Percentiles rank a stretch among this genome's conserved stretches.
These are phyloP conservation scores for Fukomys damarensis DNA, from an alignment of 2,113 vertebrate genomes.

Conservation along the genomic window DNA sequence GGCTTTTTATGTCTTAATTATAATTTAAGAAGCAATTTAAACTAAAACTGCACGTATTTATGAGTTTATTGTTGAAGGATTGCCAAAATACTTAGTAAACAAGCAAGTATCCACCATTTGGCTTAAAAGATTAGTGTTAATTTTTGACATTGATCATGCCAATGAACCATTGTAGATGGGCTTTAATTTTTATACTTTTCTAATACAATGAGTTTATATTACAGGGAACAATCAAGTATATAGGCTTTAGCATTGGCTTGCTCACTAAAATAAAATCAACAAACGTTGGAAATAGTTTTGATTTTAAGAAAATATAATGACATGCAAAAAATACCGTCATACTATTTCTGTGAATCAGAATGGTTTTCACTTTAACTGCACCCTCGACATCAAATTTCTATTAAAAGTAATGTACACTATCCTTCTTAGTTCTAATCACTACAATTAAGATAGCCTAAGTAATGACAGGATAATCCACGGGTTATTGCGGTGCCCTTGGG, in stretches of 20 bases:
- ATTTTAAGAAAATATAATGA: neutral
- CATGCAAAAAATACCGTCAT: neutral
- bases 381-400: neutral
- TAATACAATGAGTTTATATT: neutral
- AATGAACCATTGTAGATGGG: neutral
- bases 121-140: neutral
- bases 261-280: neutral
- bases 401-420: neutral
- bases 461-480: neutral
- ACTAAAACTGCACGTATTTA: neutral
- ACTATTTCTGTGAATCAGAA: neutral
- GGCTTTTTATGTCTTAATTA: neutral
- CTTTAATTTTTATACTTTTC: neutral
- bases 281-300: neutral
- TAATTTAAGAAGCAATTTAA: neutral
- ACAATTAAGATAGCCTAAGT: conserved; percentile 8
- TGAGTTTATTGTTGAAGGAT: neutral
- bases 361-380: neutral
- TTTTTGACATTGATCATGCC: neutral
- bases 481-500: neutral
- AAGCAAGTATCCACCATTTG: neutral
- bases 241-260: neutral
- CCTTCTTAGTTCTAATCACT: neutral
- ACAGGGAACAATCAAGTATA: neutral
- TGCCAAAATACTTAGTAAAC: neutral